phyloP scores from a whole-genome alignment of 2,888 invertebrate species.

The Ectropis crepuscularia region DNA sequence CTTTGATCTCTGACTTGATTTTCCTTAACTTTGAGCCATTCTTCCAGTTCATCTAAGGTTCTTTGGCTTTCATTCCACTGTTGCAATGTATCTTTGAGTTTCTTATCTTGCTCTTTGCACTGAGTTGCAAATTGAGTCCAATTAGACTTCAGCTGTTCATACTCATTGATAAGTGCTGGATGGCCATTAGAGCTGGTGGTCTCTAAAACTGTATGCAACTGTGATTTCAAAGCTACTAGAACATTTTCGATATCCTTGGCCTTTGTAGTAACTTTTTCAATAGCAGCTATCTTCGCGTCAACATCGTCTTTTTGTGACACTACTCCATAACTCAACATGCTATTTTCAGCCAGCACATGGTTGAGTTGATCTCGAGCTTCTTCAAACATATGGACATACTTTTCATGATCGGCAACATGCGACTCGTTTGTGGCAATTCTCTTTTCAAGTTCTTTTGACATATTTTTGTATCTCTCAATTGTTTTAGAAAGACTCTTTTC shows the following conservation, averaged over 20 bases:
- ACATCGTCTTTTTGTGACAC: constrained; percentile 92
- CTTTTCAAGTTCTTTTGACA: constrained; percentile 88
- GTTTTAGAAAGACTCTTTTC: constrained; percentile 89
- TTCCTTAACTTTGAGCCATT: constrained; percentile 95
- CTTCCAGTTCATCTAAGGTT: constrained; percentile 90
- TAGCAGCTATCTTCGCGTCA: constrained; percentile 89
- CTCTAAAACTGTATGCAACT: constrained; percentile 89
- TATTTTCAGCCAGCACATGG: constrained; percentile 91
- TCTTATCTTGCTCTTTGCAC: constrained; percentile 89
- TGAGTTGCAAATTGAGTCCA: constrained; percentile 91
- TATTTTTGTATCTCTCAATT: constrained; percentile 88
- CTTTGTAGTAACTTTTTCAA: constrained; percentile 90
- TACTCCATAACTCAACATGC: constrained; percentile 90
- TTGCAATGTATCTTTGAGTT: constrained; percentile 89
- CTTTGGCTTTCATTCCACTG: constrained; percentile 93
- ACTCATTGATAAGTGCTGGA: constrained; percentile 88
- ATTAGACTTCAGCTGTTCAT: constrained; percentile 88
- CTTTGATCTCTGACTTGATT: constrained; percentile 94
- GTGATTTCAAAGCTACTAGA: constrained; percentile 88
- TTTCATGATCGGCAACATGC: constrained; percentile 92
- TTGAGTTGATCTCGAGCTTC: constrained; percentile 93
- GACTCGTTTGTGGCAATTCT: constrained; percentile 88
- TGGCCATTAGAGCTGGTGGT: constrained; percentile 92
- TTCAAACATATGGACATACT: constrained; percentile 92
- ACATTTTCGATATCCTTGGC: constrained; percentile 90